Evolutionary conservation across 2,888 invertebrate genomes (phyloP).

Genomic region (Drosophila rellima): DNA sequence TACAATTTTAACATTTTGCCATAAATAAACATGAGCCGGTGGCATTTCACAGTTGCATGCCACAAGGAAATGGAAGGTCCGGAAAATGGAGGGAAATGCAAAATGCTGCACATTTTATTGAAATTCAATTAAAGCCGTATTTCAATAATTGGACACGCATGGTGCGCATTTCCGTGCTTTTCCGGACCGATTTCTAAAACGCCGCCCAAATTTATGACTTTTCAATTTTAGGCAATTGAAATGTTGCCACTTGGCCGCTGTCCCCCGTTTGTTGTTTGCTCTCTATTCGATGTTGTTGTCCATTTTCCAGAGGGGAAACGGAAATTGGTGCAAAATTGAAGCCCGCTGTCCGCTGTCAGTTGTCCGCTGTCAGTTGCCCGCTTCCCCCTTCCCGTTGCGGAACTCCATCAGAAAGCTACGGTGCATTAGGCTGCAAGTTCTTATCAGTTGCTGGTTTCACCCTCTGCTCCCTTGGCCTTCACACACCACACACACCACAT

Average conservation of each 20-base stretch:
- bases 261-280: conserved; percentile 29
- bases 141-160: conserved; percentile 85
- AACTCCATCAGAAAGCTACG: conserved; percentile 51
- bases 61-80: conserved; percentile 6
- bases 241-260: conserved; percentile 74
- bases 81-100: conserved; percentile 51
- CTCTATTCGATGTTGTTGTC: conserved; percentile 32
- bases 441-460: conserved; percentile 61
- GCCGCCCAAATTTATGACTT: conserved; percentile 80
- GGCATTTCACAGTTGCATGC: conserved; percentile 30
- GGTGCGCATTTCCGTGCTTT: conserved; percentile 82
- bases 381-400: conserved; percentile 13
- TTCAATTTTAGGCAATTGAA: conserved; percentile 78
- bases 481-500: conserved; percentile 18
- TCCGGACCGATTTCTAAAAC: conserved; percentile 61
- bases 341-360: conserved; percentile 17
- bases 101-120: conserved; percentile 80
- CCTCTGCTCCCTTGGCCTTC: conserved; percentile 29
- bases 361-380: conserved; percentile 10
- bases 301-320: conserved; percentile 62
- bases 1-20: conserved; percentile 71
- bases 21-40: conserved; percentile 78
- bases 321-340: conserved; percentile 75
- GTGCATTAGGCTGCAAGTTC: conserved; percentile 78
- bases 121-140: conserved; percentile 85